Base-by-base conservation (phyloP, 2,888 invertebrate species). In the Pseudococcus longispinus region DNA sequence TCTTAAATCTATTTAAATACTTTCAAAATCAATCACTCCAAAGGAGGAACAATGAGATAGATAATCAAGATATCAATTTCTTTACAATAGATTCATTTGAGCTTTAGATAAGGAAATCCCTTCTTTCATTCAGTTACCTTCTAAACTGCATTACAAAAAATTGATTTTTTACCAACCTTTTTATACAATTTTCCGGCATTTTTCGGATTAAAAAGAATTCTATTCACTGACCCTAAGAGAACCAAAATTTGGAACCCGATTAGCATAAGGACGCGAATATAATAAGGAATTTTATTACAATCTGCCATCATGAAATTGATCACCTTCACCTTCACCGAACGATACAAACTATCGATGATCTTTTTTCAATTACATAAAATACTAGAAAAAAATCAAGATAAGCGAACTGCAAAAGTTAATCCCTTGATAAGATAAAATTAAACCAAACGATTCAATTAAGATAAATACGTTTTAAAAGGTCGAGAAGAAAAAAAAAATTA, bases 161-260 rank as follows among this genome's bases (percentile, higher is more conserved):
- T 18, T 44, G n/a, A 4, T 65, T 9, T 26, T 32, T 65, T 26
- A 85, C 74, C 6, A 18, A 80, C 86, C 55, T 80, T 86, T 77
- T 46, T 55, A 23, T 87, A 87, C n/a, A 18, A 37, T 55, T 77
- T 37, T 29, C 20, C 32, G 5, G 65, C 83, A 26, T 23, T 46
- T 70, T 87, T 87, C 15, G 87, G 83, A 65, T 82, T 18, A 87
- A 87, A 87, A 6, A 83, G n/a, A 37, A 83, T 82, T 29, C 37
- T 55, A 87, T 87, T 87, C 18, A 87, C 20, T 8, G 42, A 13
- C 9, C 87, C 87, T 26, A 87, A 87, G 1, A 87, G 51, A 32
- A 87, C n/a, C 15, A 87, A 32, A 65, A 87, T 60, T 37, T 83
- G 83, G 70, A 87, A 87, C 6, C 87, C 87, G 20, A 87, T 18